phyloP scores from a whole-genome alignment of 2,888 invertebrate genomes.

The Acrobasis consociella region DNA sequence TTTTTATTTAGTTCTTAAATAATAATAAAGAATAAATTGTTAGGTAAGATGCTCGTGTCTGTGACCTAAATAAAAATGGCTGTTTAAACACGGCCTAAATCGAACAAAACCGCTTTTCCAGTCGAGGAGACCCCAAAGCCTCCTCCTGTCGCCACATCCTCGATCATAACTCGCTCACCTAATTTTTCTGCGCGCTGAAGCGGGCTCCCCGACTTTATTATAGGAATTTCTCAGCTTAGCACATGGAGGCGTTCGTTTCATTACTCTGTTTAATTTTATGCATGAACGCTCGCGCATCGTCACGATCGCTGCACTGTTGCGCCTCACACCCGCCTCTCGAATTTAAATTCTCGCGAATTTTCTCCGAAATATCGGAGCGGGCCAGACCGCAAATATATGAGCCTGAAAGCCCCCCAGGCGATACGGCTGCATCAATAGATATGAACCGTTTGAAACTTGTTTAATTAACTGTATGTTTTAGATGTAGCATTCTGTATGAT shows the following conservation, averaged over 20 bases:
- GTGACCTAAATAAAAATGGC: background rate
- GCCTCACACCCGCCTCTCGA: conserved; percentile 24
- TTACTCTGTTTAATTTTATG: conserved; percentile 81
- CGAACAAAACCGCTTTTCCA: conserved; percentile 3
- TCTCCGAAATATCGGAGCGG: conserved; percentile 43
- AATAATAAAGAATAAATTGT: no score
- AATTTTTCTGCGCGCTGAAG: conserved; percentile 20
- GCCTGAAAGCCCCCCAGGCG: conserved; percentile 41
- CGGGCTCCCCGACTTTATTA: conserved; percentile 46
- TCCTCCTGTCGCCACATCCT: background rate
- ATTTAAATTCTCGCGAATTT: conserved; percentile 43
- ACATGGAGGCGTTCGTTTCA: conserved; percentile 70
- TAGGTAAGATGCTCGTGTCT: background rate
- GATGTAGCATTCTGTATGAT: background rate
- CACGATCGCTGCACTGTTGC: conserved; percentile 51
- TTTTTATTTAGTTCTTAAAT: no score
- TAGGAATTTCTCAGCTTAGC: conserved; percentile 63
- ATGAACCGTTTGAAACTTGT: conserved; percentile 36
- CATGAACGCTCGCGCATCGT: conserved; percentile 69
- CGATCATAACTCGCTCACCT: conserved; percentile 19
- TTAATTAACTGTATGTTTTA: conserved; percentile 26
- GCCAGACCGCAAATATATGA: conserved; percentile 47
- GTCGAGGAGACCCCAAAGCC: background rate
- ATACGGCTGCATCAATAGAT: conserved; percentile 39
- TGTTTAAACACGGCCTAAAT: background rate